A percentile compares a stretch with the other conserved stretches of the same genome.
Evolutionary conservation across 2,888 invertebrate genomes (phyloP).

Genomic region (Esperia sulphurella): DNA sequence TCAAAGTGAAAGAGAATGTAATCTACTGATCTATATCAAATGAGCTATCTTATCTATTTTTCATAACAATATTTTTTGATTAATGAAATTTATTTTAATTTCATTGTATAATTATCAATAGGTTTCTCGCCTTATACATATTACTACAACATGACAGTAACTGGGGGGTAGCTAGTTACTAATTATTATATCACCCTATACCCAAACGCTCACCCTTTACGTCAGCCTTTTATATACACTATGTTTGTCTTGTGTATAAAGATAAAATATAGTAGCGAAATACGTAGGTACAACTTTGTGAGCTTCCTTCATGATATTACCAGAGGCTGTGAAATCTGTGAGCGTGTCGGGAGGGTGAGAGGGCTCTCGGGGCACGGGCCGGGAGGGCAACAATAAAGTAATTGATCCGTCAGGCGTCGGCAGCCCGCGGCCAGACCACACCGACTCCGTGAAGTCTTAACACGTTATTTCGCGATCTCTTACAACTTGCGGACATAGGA

Average conservation of each 20-base stretch:
- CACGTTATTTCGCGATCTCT: constrained; percentile 42
- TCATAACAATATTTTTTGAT: too few species aligned
- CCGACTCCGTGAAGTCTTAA: constrained; percentile 28
- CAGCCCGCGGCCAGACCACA: constrained; percentile 54
- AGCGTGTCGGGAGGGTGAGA: constrained; percentile 18
- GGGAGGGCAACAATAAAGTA: constrained; percentile 50
- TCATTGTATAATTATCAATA: too few species aligned
- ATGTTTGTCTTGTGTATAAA: neutral
- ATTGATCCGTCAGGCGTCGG: constrained; percentile 58
- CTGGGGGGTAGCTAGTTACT: too few species aligned
- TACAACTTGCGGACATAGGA: constrained; percentile 20
- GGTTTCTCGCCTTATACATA: too few species aligned
- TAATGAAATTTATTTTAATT: too few species aligned
- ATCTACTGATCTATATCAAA: too few species aligned
- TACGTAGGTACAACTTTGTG: neutral
- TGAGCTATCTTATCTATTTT: too few species aligned
- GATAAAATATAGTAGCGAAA: neutral
- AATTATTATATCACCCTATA: too few species aligned
- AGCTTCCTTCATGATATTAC: neutral
- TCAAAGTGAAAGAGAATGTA: too few species aligned
- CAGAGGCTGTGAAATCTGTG: constrained; percentile 20
- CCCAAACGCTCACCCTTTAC: too few species aligned
- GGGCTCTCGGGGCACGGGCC: constrained; percentile 13
- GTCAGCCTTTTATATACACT: too few species aligned
- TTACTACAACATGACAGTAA: too few species aligned